These are phyloP conservation scores for Cryptotis parvus DNA, from an alignment of 2,113 vertebrate species.

Conservation along the genomic window DNA sequence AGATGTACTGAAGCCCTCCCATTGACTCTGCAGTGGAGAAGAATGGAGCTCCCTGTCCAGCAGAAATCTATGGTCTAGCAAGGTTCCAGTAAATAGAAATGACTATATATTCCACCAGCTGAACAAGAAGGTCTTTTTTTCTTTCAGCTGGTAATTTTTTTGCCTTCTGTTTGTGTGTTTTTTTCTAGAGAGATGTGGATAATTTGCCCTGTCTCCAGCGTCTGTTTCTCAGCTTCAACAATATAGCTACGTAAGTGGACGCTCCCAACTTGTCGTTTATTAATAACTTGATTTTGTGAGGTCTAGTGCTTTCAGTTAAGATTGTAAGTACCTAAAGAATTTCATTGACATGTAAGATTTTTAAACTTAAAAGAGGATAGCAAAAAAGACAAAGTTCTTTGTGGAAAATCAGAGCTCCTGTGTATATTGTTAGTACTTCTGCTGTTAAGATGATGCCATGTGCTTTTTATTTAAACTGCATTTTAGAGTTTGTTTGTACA, in stretches of 20 bases:
- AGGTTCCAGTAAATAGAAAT: slow-evolving; percentile 86
- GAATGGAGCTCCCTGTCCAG: slow-evolving; percentile 82
- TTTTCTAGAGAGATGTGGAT: slow-evolving; percentile 96
- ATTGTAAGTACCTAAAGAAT: slow-evolving; percentile 45
- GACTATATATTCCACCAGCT: slow-evolving; percentile 60
- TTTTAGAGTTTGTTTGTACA: background rate
- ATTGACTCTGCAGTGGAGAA: slow-evolving; percentile 85
- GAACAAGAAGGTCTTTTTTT: slow-evolving; percentile 61
- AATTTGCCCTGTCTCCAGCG: slow-evolving; percentile 95
- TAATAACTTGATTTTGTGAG: slow-evolving; percentile 56
- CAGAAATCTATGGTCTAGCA: slow-evolving; percentile 83
- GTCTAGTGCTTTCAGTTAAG: slow-evolving; percentile 53
- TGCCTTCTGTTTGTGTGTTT: slow-evolving; percentile 82
- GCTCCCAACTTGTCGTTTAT: slow-evolving; percentile 73
- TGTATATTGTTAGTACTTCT: background rate
- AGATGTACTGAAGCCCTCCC: slow-evolving; percentile 88
- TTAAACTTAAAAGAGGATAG: slow-evolving; percentile 56
- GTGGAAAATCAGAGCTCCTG: slow-evolving; percentile 53
- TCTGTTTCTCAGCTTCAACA: slow-evolving; percentile 98
- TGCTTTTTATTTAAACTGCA: slow-evolving; percentile 48
- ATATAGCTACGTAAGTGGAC: slow-evolving; percentile 95
- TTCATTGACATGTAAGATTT: slow-evolving; percentile 39
- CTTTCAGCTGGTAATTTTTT: slow-evolving; percentile 78
- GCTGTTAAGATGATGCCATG: slow-evolving; percentile 35
- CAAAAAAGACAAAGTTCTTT: slow-evolving; percentile 62